Base-by-base conservation (phyloP, 2,888 invertebrate species). In the Caenorhabditis doughertyi region DNA sequence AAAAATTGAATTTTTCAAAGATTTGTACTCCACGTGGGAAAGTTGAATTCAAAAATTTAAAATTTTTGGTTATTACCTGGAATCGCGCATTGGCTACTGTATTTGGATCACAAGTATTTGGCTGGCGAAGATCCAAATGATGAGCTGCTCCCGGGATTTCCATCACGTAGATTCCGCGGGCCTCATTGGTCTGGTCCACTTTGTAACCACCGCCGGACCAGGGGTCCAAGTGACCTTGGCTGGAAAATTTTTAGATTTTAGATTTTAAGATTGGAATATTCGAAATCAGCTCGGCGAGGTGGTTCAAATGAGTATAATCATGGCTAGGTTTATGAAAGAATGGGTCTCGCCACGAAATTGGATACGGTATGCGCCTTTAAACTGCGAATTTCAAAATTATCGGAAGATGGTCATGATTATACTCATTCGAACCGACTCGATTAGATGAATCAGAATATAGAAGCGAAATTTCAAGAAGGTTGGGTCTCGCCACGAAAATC, bases 181-280 rank as follows among this genome's bases (percentile, higher is more conserved):
- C 39, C 0, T 60, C 27, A 25, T 83, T 71, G 44, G 29, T 72
- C 21, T 62, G 51, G 16, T 60, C 62, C 0, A 60, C 39, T 47
- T 65, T 73, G 64, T 84, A 85, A n/a, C 93, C 93, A n/a, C 93
- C 93, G 3, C 92, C 91, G 23, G 92, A 92, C 93, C 93, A 93
- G 2, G 93, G 93, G 81, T 93, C 93, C 49, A 93, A 87, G 42
- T 89, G 77, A 23, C 93, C 93, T 89, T 93, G 93, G 72, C 93
- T 93, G 90, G 51, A 81, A 81, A 23, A 11, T 32, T 4, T 32
- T 32, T 32, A 9, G 32, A 32, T 32, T 32, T 32, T 3, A 13
- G 21, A 7, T 25, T 27, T 13, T 21, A 7, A 8, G 55, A 27
- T 21, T 55, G 5, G 9, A 32, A 32, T 32, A 7, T 32, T 32